These are phyloP conservation scores for Sminthurinus signatus DNA, from an alignment of 1,140 invertebrate species.

Conservation along the genomic window DNA sequence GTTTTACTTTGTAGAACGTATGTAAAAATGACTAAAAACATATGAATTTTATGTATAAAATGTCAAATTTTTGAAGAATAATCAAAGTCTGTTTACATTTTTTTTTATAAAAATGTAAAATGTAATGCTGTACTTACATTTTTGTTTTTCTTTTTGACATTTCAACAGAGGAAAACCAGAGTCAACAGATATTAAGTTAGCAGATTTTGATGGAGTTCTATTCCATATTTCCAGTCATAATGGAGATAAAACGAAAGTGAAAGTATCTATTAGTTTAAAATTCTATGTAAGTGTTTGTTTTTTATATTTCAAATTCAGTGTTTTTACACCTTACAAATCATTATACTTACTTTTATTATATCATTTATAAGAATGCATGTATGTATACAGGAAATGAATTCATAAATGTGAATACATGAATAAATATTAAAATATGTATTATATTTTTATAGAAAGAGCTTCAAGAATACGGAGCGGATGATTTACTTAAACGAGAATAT, in stretches of 20 bases:
- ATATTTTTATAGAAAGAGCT: slow-evolving; percentile 97
- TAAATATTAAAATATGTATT: too few relatives aligned
- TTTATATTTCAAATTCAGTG: too few relatives aligned
- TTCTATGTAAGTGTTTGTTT: too few relatives aligned
- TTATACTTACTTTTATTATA: too few relatives aligned
- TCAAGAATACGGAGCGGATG: slow-evolving; percentile 95
- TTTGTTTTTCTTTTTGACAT: slow-evolving; percentile 13
- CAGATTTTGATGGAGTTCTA: slow-evolving; percentile 97
- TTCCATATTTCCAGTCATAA: slow-evolving; percentile 97
- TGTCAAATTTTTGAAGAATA: too few relatives aligned
- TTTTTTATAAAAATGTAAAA: too few relatives aligned
- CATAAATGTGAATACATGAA: slow-evolving; percentile 85
- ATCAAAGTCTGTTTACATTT: too few relatives aligned
- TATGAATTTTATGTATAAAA: background rate
- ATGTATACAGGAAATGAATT: too few relatives aligned
- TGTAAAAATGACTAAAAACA: background rate
- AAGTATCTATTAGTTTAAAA: slow-evolving; percentile 59
- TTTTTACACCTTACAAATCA: too few relatives aligned
- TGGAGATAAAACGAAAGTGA: slow-evolving; percentile 92
- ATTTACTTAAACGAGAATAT: slow-evolving; percentile 88
- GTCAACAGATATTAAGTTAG: slow-evolving; percentile 84
- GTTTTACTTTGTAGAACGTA: background rate
- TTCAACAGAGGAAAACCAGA: slow-evolving; percentile 90
- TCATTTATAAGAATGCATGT: too few relatives aligned
- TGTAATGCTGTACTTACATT: slow-evolving; percentile 10